Percentiles rank a stretch among this genome's conserved stretches.
phyloP scores from a whole-genome alignment of 1,140 invertebrate species.

The Pseudomyrmex gracilis region DNA sequence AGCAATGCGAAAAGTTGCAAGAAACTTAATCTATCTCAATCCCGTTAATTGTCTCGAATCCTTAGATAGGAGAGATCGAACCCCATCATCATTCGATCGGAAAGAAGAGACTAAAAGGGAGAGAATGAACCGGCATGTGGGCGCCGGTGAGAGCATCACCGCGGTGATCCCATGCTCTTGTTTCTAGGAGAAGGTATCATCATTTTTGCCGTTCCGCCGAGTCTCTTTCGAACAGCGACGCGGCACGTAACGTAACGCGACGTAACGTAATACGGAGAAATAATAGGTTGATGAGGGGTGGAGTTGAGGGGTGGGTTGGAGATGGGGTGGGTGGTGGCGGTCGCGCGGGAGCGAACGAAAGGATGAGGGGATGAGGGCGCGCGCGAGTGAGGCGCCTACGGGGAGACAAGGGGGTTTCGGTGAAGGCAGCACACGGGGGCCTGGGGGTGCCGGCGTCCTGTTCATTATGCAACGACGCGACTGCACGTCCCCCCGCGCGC shows the following conservation, averaged over 20 bases:
- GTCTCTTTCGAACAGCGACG: constrained; percentile 70
- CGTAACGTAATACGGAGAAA: constrained; percentile 82
- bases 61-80: not conserved
- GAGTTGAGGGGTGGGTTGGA: constrained; percentile 50
- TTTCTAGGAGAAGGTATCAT: constrained; percentile 64
- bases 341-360: constrained; percentile 52
- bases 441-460: constrained; percentile 76
- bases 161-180: constrained; percentile 57
- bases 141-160: constrained; percentile 26
- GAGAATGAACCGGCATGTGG: constrained; percentile 24
- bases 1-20: too few species aligned
- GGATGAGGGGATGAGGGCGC: constrained; percentile 40
- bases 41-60: not conserved
- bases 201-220: constrained; percentile 70
- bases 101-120: constrained; percentile 29
- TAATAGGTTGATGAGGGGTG: constrained; percentile 79
- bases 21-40: too few species aligned
- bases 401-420: constrained; percentile 62
- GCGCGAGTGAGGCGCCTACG: constrained; percentile 60
- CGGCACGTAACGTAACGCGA: constrained; percentile 80
- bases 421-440: constrained; percentile 57
- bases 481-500: constrained; percentile 66
- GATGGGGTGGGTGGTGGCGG: constrained; percentile 17
- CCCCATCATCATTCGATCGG: not conserved
- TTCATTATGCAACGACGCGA: constrained; percentile 83